Evolutionary conservation across 2,888 invertebrate species (phyloP), one percentile per base, ranked within the genome.

Genomic region (Carabus problematicus): DNA sequence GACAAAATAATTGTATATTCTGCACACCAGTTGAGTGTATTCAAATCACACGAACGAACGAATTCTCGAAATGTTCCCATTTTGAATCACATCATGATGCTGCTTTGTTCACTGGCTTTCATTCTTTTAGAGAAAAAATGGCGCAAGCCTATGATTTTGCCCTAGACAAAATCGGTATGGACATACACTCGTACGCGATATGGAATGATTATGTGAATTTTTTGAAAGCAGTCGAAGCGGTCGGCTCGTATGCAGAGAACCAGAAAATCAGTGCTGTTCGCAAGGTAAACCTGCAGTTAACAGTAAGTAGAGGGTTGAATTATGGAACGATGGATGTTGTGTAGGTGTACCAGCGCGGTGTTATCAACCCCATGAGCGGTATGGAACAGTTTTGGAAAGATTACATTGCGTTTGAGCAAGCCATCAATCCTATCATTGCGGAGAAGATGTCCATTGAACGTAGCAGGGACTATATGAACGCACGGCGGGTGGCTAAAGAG

Each of bases 121-220:
- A 41, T 52, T 54, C 73, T 79, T 80, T 79, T 80, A 97, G 98
- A 79, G 99, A 99, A 82, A 98, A 98, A 85, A 95, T 99, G 94
- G 98, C 98, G 0, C 97, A 99, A 81, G 98, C 99, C 0, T 99
- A 98, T 81, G 98, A 99, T 82, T 99, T 99, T 83, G 98, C 99
- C 0, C 83, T 99, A 73, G 99, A 99, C 73, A 98, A 98, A 83
- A 98, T 99, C 74, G 99, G 99, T 0, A 91, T 99, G 90, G 99
- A 99, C 79, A 92, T 98, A 75, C 95, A 97, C 83, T 95, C 98
- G 0, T 97, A 94, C 80, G 91, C 93, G 8, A 94, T 99, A 71
- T 99, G 98, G 97, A 93, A 94, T 77, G 99, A 99, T 79, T 99
- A 99, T 78, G 94, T 99, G 0, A 91, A 91, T 54, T 99, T 99